Evolutionary conservation across 2,113 vertebrate species (phyloP).

Genomic region (Tichodroma muraria): DNA sequence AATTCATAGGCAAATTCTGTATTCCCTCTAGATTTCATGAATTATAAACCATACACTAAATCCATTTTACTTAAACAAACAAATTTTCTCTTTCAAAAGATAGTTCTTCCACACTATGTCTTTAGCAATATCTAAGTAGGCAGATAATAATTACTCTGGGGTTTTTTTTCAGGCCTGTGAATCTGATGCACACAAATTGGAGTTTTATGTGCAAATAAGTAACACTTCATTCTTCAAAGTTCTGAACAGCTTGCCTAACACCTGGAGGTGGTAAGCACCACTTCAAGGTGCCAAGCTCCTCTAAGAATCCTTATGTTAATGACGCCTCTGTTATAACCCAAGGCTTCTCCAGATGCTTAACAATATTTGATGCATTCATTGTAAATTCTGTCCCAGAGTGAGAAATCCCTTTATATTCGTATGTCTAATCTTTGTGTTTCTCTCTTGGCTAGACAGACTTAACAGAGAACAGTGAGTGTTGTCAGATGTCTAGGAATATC

Average conservation of each 20-base stretch:
- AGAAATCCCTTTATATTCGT: neutral
- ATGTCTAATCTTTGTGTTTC: neutral
- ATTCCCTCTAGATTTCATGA: neutral
- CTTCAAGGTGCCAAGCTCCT: neutral
- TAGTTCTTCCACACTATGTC: neutral
- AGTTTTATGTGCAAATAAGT: neutral
- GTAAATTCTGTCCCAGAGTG: neutral
- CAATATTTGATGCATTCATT: neutral
- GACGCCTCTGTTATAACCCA: neutral
- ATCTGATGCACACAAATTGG: neutral
- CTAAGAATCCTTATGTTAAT: neutral
- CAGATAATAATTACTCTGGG: neutral
- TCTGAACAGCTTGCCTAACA: neutral
- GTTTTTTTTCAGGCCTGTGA: neutral
- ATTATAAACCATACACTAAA: neutral
- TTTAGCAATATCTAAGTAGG: neutral
- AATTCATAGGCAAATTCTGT: neutral
- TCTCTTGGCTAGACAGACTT: neutral
- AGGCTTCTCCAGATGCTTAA: neutral
- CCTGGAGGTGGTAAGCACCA: neutral
- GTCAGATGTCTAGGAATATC: neutral
- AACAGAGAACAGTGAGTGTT: neutral
- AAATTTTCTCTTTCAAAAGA: neutral
- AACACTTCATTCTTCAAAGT: neutral
- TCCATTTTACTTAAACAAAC: neutral